Evolutionary conservation across 64 coral and sea anemone genomes (phyloP).

Genomic region (Actinia tenebrosa): DNA sequence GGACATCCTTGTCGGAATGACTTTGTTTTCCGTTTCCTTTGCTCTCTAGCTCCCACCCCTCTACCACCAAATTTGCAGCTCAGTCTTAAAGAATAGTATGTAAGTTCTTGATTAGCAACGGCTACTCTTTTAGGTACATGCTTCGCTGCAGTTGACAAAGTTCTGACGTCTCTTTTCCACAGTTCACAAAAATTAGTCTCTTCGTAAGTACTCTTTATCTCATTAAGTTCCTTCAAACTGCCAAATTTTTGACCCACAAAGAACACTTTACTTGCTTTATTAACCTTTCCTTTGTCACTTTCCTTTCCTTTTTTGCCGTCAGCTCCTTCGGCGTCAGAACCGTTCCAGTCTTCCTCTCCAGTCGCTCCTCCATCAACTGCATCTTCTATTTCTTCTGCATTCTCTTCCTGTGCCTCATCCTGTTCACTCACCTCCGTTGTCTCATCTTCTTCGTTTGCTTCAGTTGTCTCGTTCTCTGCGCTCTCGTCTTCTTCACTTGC

Average conservation of each 20-base stretch:
- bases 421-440: neutral
- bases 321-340: neutral
- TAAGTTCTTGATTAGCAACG: conserved; percentile 24
- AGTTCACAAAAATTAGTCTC: conserved; percentile 55
- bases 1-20: conserved; percentile 54
- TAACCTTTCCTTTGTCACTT: neutral
- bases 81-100: conserved; percentile 38
- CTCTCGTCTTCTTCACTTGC: too few species aligned
- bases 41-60: neutral
- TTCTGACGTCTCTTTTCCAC: conserved; percentile 43
- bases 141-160: conserved; percentile 41
- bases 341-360: neutral
- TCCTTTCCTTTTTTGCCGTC: neutral
- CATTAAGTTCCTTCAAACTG: conserved; percentile 39
- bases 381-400: neutral
- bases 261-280: neutral
- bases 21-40: conserved; percentile 32
- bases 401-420: neutral
- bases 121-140: conserved; percentile 42
- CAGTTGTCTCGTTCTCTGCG: neutral
- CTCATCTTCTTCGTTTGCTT: neutral
- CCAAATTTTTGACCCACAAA: conserved; percentile 33
- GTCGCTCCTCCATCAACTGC: neutral
- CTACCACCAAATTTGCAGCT: conserved; percentile 50
- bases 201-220: conserved; percentile 37